Percentiles rank a stretch among this genome's conserved stretches.
phyloP scores from a whole-genome alignment of 2,113 vertebrate genomes.

The Illadopsis cleaveri region DNA sequence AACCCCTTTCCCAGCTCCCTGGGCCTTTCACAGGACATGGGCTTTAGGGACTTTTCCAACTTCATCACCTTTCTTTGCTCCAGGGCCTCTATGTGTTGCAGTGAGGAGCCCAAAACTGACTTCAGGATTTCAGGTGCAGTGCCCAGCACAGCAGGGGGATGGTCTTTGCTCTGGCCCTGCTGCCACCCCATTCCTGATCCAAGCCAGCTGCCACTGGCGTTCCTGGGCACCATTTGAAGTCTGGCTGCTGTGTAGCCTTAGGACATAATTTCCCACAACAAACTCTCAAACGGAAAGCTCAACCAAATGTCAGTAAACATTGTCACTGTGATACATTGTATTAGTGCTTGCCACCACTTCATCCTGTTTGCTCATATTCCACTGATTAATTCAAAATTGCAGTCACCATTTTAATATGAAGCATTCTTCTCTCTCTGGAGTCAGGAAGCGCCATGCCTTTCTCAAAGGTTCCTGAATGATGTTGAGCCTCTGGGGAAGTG shows the following conservation, averaged over 20 bases:
- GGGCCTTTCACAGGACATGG: background rate
- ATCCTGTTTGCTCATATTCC: background rate
- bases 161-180: background rate
- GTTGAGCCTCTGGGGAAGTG: background rate
- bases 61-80: background rate
- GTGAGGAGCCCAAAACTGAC: background rate
- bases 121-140: background rate
- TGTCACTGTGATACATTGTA: background rate
- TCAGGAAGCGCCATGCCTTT: background rate
- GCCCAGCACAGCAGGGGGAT: background rate
- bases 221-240: background rate
- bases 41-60: background rate
- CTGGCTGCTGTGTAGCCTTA: background rate
- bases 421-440: background rate
- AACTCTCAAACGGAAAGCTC: background rate
- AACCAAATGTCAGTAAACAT: background rate
- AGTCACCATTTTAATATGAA: background rate
- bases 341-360: background rate
- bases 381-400: background rate
- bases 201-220: background rate
- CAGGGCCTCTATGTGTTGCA: background rate
- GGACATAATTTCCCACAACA: background rate
- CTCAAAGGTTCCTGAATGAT: background rate
- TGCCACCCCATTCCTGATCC: background rate
- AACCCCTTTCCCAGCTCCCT: background rate